Conservation (phyloP, 2,888 invertebrate genomes). For the Opisthograptis luteolata region DNA sequence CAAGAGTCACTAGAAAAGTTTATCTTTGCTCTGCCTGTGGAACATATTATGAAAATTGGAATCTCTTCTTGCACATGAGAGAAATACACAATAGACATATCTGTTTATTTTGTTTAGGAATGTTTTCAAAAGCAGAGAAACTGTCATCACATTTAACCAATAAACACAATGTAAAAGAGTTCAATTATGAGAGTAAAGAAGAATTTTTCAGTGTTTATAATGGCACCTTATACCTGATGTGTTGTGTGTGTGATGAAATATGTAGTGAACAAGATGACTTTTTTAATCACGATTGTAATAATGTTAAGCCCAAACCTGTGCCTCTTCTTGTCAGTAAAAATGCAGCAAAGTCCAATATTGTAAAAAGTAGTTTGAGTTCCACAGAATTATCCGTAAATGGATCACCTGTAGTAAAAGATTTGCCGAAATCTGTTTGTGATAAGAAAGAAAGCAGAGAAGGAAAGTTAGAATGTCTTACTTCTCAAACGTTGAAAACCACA, state of each 20-base stretch:
- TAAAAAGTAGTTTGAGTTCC: slow-evolving; percentile 57
- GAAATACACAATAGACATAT: slow-evolving; percentile 92
- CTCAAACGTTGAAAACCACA: slow-evolving; percentile 49
- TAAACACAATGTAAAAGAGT: slow-evolving; percentile 91
- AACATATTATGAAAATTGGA: slow-evolving; percentile 94
- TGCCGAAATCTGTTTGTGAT: slow-evolving; percentile 52
- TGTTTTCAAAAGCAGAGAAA: slow-evolving; percentile 92
- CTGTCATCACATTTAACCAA: slow-evolving; percentile 90
- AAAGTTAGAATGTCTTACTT: slow-evolving; percentile 55
- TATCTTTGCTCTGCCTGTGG: slow-evolving; percentile 93
- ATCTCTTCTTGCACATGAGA: slow-evolving; percentile 92
- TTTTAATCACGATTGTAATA: slow-evolving; percentile 88
- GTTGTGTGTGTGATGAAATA: slow-evolving; percentile 91
- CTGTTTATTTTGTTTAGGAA: slow-evolving; percentile 92
- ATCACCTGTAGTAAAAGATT: slow-evolving; percentile 51
- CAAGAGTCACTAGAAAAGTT: slow-evolving; percentile 89
- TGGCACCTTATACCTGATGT: slow-evolving; percentile 90
- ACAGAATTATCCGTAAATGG: slow-evolving; percentile 64
- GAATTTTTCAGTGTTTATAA: slow-evolving; percentile 87
- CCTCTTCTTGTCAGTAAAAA: slow-evolving; percentile 78
- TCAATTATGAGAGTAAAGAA: slow-evolving; percentile 86
- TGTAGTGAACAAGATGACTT: slow-evolving; percentile 91
- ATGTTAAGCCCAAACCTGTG: slow-evolving; percentile 78
- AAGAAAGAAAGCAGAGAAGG: slow-evolving; percentile 59
- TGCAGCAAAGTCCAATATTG: slow-evolving; percentile 63